Conservation (phyloP, 2,113 vertebrate genomes). For the Ptilorrhoa leucosticta region DNA sequence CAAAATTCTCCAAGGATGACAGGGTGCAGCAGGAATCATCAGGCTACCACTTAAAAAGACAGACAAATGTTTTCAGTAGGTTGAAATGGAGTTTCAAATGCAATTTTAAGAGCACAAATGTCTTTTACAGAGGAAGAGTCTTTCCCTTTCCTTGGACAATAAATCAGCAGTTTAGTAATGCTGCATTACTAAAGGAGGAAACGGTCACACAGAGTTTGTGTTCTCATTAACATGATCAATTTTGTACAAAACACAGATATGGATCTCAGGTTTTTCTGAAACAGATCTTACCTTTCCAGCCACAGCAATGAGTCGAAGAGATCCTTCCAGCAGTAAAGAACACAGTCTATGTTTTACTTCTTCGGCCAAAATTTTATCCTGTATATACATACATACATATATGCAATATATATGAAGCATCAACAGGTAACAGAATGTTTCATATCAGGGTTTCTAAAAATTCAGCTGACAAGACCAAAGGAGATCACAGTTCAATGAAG, state of each 20-base stretch:
- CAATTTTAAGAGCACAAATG: not conserved
- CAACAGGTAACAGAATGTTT: not conserved
- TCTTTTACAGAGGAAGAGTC: not conserved
- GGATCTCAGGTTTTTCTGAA: not conserved
- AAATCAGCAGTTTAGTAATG: not conserved
- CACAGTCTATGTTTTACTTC: not conserved
- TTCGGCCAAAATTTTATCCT: not conserved
- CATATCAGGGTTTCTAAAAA: not conserved
- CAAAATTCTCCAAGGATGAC: not conserved
- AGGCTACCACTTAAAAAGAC: not conserved
- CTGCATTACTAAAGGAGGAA: not conserved
- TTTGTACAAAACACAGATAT: not conserved
- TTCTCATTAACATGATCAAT: not conserved
- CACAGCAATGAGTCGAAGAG: not conserved
- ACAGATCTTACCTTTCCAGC: not conserved
- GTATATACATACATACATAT: not conserved
- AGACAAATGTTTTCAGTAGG: not conserved
- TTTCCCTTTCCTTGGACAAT: not conserved
- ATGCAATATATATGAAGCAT: not conserved
- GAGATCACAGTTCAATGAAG: not conserved
- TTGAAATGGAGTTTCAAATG: not conserved
- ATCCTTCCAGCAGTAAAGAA: not conserved
- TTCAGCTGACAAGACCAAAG: not conserved
- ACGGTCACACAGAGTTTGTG: not conserved
- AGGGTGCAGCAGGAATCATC: not conserved